Evolutionary conservation across 2,888 invertebrate species (phyloP).

Genomic region (Napeogenes sylphis): DNA sequence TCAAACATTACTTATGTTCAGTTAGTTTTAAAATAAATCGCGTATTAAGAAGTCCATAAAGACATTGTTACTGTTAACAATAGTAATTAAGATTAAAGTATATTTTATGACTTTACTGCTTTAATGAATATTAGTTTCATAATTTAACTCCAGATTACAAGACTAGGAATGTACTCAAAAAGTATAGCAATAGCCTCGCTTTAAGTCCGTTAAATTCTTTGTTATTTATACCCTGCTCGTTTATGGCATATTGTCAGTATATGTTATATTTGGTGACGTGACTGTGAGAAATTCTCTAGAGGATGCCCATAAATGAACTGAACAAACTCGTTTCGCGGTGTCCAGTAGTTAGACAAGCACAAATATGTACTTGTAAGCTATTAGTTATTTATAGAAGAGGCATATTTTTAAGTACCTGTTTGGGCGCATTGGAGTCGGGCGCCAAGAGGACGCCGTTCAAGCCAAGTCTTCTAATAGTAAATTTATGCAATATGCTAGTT

Average conservation of each 20-base stretch:
- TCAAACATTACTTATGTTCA: too few species aligned
- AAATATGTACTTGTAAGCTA: slow-evolving; percentile 9
- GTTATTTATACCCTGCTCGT: not conserved
- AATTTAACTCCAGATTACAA: too few species aligned
- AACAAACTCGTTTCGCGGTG: not conserved
- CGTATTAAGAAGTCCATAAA: too few species aligned
- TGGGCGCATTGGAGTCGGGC: slow-evolving; percentile 6
- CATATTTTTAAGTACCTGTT: slow-evolving; percentile 23
- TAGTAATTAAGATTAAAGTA: too few species aligned
- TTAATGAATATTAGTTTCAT: too few species aligned
- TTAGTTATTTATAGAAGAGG: slow-evolving; percentile 19
- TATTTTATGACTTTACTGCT: too few species aligned
- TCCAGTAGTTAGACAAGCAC: slow-evolving; percentile 13
- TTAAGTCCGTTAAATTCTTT: too few species aligned
- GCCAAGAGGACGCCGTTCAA: slow-evolving; percentile 6
- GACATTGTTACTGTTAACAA: too few species aligned
- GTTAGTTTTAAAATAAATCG: too few species aligned
- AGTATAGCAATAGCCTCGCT: too few species aligned
- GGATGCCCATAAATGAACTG: not conserved
- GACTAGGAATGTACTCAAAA: too few species aligned
- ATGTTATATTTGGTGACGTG: slow-evolving; percentile 2
- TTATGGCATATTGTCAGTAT: not conserved
- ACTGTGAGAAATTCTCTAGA: slow-evolving; percentile 1
- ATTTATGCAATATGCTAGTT: slow-evolving; percentile 1
- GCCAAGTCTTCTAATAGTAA: not conserved